Conservation (phyloP, 2,888 invertebrate species). For the Eugnorisma glareosa region DNA sequence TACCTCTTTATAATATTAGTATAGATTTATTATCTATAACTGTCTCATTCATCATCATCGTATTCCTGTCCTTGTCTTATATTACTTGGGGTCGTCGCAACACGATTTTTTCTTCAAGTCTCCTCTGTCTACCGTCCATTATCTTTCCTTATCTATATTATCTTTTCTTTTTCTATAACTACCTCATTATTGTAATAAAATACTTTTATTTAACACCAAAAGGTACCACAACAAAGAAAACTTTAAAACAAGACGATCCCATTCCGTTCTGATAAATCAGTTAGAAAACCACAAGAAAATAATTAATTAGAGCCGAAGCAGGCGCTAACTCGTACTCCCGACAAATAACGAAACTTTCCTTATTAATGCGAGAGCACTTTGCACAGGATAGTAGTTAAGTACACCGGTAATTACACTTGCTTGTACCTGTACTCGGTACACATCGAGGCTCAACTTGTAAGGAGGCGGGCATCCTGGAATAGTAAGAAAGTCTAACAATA, state of each 20-base stretch:
- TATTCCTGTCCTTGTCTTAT: too few relatives aligned
- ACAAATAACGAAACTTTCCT: constrained; percentile 59
- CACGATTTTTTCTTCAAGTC: too few relatives aligned
- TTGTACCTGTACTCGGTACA: constrained; percentile 13
- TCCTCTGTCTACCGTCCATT: too few relatives aligned
- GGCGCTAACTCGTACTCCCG: constrained; percentile 41
- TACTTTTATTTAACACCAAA: not conserved
- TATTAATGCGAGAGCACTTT: constrained; percentile 60
- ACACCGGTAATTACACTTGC: constrained; percentile 53
- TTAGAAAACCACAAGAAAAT: constrained; percentile 52
- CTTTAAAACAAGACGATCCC: constrained; percentile 10
- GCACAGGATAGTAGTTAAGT: constrained; percentile 34
- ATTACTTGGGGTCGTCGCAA: too few relatives aligned
- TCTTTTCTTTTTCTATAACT: too few relatives aligned
- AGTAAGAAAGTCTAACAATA: not conserved
- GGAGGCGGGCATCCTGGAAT: not conserved
- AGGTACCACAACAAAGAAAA: not conserved
- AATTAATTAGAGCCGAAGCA: constrained; percentile 50
- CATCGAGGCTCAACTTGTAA: constrained; percentile 21
- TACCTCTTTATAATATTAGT: too few relatives aligned
- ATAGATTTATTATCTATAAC: too few relatives aligned
- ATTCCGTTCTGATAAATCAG: constrained; percentile 37
- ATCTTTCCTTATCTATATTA: too few relatives aligned
- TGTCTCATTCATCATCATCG: too few relatives aligned
- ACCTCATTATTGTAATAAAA: not conserved